A percentile compares a stretch with the other conserved stretches of the same genome.
These are phyloP conservation scores for Charina bottae DNA, from an alignment of 2,113 vertebrate species.

Conservation along the genomic window DNA sequence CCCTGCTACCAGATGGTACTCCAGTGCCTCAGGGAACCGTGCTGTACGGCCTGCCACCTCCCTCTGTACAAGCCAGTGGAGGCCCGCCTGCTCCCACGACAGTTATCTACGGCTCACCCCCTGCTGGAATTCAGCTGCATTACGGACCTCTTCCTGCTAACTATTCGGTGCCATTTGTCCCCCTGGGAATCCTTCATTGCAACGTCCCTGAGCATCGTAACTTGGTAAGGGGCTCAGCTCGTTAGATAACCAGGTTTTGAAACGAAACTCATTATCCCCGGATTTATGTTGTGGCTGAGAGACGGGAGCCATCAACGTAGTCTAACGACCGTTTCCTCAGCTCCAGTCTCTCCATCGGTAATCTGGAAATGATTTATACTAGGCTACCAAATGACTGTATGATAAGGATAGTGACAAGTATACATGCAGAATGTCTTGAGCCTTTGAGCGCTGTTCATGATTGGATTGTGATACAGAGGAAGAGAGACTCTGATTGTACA, in stretches of 20 bases:
- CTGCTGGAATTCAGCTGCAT: slow-evolving; percentile 71
- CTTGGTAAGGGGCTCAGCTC: slow-evolving; percentile 71
- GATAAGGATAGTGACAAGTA: neutral
- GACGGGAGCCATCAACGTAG: neutral
- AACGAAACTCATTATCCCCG: neutral
- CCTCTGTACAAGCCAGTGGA: slow-evolving; percentile 57
- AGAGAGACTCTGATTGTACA: neutral
- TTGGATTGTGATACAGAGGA: neutral
- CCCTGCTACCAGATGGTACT: slow-evolving; percentile 75
- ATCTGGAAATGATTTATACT: neutral
- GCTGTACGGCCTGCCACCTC: slow-evolving; percentile 72
- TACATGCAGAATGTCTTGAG: neutral
- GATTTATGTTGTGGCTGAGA: neutral
- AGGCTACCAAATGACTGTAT: neutral
- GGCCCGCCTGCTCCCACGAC: slow-evolving; percentile 68
- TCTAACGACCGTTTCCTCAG: neutral
- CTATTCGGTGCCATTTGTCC: slow-evolving; percentile 73
- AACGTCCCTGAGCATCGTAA: slow-evolving; percentile 79
- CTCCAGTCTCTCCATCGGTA: neutral
- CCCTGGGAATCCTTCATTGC: slow-evolving; percentile 79
- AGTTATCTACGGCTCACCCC: slow-evolving; percentile 75
- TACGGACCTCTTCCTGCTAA: slow-evolving; percentile 74
- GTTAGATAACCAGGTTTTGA: too few species aligned
- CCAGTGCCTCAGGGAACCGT: slow-evolving; percentile 75
- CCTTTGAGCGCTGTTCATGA: neutral